These are phyloP conservation scores for Rhagophthalmus giganteus DNA, from an alignment of 2,888 invertebrate genomes.

Conservation along the genomic window DNA sequence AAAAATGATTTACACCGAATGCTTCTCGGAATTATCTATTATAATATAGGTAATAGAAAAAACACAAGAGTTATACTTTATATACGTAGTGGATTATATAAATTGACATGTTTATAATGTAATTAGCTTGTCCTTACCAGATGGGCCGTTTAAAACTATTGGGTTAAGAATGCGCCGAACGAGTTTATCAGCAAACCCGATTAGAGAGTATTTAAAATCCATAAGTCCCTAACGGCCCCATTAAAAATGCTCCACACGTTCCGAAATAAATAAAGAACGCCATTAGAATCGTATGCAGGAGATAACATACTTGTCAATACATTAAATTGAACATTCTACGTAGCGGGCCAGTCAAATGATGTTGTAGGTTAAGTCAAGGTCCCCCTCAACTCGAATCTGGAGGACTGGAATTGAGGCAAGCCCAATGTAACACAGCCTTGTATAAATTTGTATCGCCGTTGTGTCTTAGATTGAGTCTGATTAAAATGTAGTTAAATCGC, in stretches of 20 bases:
- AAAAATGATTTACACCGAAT: too few species aligned
- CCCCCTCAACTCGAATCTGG: slow-evolving; percentile 31
- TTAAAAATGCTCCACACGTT: slow-evolving; percentile 51
- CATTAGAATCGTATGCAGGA: slow-evolving; percentile 55
- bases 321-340: slow-evolving; percentile 54
- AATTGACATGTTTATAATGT: slow-evolving; percentile 26
- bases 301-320: slow-evolving; percentile 57
- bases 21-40: too few species aligned
- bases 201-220: slow-evolving; percentile 48
- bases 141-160: slow-evolving; percentile 26
- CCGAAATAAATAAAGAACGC: slow-evolving; percentile 55
- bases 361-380: not conserved
- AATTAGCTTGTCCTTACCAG: slow-evolving; percentile 26
- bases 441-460: slow-evolving; percentile 57
- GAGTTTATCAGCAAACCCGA: slow-evolving; percentile 41
- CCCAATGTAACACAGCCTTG: slow-evolving; percentile 53
- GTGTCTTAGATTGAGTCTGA: slow-evolving; percentile 55
- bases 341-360: slow-evolving; percentile 40
- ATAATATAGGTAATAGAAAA: too few species aligned
- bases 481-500: slow-evolving; percentile 56
- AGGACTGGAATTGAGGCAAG: slow-evolving; percentile 48
- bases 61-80: too few species aligned
- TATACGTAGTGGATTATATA: too few species aligned
- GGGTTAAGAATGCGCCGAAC: slow-evolving; percentile 27
- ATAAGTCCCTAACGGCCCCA: slow-evolving; percentile 46